A percentile compares a stretch with the other conserved stretches of the same genome.
These are phyloP conservation scores for Coptodon bakossiorum DNA, from an alignment of 2,113 vertebrate species.

Conservation along the genomic window DNA sequence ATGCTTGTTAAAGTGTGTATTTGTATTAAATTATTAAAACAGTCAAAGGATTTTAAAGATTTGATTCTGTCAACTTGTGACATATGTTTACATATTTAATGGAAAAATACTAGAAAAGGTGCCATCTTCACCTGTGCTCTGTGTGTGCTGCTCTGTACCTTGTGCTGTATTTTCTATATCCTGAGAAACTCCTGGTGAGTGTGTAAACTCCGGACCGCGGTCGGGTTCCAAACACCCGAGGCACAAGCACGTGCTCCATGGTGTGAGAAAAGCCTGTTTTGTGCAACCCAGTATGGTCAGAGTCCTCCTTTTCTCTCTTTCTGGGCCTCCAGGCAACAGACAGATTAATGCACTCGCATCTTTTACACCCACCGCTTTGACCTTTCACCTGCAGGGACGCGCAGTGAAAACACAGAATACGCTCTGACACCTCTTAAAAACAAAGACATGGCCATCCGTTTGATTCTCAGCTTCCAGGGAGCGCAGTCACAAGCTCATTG, in stretches of 20 bases:
- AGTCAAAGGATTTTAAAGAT: not conserved
- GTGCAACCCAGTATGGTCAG: constrained; percentile 38
- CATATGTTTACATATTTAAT: not conserved
- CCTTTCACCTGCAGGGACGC: constrained; percentile 24
- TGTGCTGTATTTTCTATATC: constrained; percentile 19
- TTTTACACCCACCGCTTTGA: constrained; percentile 37
- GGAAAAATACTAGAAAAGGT: not conserved
- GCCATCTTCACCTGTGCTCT: not conserved
- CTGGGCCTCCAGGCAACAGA: constrained; percentile 49
- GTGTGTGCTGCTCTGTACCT: not conserved
- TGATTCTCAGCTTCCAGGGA: not conserved
- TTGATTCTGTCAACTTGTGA: not conserved
- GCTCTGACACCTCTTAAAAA: not conserved
- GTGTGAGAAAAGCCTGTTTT: constrained; percentile 54
- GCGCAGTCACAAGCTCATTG: not conserved
- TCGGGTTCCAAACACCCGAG: constrained; percentile 16
- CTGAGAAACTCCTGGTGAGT: constrained; percentile 14
- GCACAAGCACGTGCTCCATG: constrained; percentile 11
- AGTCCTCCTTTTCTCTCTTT: constrained; percentile 44
- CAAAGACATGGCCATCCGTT: not conserved
- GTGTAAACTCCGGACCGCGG: not conserved
- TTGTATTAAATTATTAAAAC: not conserved
- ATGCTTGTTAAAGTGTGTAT: not conserved
- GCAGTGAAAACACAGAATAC: not conserved
- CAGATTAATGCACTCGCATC: constrained; percentile 54